A percentile compares a stretch with the other conserved stretches of the same genome.
These are phyloP conservation scores for Epirrhoe tristata DNA, from an alignment of 2,888 invertebrate genomes.

Conservation along the genomic window DNA sequence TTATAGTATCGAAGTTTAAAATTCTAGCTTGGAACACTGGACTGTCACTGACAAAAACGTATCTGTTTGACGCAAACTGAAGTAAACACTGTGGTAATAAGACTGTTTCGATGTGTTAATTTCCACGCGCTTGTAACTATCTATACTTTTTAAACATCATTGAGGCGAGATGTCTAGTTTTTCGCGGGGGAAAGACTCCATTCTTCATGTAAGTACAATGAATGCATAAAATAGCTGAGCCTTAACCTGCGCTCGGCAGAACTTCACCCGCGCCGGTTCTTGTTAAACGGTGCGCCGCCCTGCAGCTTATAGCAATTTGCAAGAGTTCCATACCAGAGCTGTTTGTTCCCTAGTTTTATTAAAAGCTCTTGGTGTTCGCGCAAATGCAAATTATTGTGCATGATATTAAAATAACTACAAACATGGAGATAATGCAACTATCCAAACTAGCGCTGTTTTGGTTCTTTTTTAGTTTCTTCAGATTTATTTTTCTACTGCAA, in stretches of 20 bases:
- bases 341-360: constrained; percentile 77
- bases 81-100: too few relatives aligned
- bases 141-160: too few relatives aligned
- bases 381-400: constrained; percentile 68
- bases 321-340: constrained; percentile 73
- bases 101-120: too few relatives aligned
- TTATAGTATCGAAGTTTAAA: too few relatives aligned
- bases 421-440: constrained; percentile 26
- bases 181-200: too few relatives aligned
- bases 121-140: too few relatives aligned
- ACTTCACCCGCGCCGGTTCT: constrained; percentile 73
- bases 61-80: too few relatives aligned
- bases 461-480: constrained; percentile 1
- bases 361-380: constrained; percentile 67
- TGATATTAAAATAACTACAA: constrained; percentile 63
- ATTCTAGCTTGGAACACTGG: too few relatives aligned
- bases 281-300: constrained; percentile 73
- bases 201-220: too few relatives aligned
- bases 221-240: constrained; percentile 40
- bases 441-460: background rate
- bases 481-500: background rate
- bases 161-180: too few relatives aligned
- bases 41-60: too few relatives aligned
- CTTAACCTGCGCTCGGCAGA: constrained; percentile 68
- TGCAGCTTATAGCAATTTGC: constrained; percentile 82